Evolutionary conservation across 1,140 invertebrate genomes (phyloP), one percentile per base, ranked within the genome.

Genomic region (Lepeophtheirus salmonis): DNA sequence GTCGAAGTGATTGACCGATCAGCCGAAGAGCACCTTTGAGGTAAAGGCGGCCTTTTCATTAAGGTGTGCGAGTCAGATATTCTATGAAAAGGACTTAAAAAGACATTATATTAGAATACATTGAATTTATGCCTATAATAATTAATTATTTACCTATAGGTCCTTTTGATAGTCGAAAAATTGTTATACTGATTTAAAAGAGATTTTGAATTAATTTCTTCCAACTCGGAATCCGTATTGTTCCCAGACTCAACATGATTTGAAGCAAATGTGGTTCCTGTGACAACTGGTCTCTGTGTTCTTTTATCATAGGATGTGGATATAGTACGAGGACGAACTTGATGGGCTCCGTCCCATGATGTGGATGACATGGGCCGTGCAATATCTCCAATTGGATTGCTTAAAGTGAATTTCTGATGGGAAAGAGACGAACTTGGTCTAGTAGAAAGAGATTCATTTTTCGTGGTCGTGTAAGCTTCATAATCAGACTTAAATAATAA

Each of bases 1-100:
- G 20, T 16, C 30, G 13, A 25, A 26, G 26, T n/a, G n/a, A n/a
- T n/a, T n/a, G 55, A 57, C n/a, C 55, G 13, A 10, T 57, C 55
- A 14, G 55, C 55, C 1, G 55, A 57, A 48, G 23, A 26, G 16
- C 55, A 57, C 16, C 55, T 17, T 17, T 41, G 22, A 17, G 55
- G 55, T 18, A 57, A 41, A 17, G 55, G 55, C 20, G 55, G 55
- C 6, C 55, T 17, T 21, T 25, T 26, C 22, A 25, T 25, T 23
- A 57, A 10, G 30, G 30, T 41, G 30, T 41, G 30, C 6, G 30
- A 41, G 30, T 41, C 30, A 6, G 30, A 41, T 6, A 41, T n/a
- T 10, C 30, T 6, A 41, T 41, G 30, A 41, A 41, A 41, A n/a
- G 30, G 30, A n/a, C 30, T 41, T 6, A n/a, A 41, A 41, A 41